These are phyloP conservation scores for Morone chrysops DNA, from an alignment of 2,113 vertebrate genomes.

Conservation along the genomic window DNA sequence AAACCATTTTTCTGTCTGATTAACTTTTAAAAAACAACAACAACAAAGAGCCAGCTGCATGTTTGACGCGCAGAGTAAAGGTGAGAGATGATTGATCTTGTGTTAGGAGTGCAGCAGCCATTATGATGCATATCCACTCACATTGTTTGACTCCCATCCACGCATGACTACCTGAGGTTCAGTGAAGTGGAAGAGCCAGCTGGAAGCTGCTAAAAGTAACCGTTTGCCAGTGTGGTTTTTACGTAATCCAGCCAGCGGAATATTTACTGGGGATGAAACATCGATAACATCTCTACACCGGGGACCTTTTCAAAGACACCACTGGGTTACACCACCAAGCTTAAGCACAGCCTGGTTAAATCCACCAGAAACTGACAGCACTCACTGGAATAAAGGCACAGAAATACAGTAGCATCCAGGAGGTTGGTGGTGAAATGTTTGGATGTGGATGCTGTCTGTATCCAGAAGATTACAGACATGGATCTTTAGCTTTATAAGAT, in stretches of 20 bases:
- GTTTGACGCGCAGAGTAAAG: not conserved
- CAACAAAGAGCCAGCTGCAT: not conserved
- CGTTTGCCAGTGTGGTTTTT: not conserved
- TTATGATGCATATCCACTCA: conserved; percentile 42
- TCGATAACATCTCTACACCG: not conserved
- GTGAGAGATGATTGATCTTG: not conserved
- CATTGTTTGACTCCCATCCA: conserved; percentile 2
- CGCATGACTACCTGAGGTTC: conserved; percentile 48
- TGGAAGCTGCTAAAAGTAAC: conserved; percentile 34
- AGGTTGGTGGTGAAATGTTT: no score
- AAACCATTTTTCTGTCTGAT: not conserved
- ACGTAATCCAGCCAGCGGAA: conserved; percentile 30
- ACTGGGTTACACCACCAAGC: not conserved
- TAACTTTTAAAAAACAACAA: not conserved
- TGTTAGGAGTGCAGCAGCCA: conserved; percentile 1
- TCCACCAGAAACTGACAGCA: not conserved
- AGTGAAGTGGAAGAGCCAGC: conserved; percentile 45
- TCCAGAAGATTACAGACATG: no score
- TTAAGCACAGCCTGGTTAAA: not conserved
- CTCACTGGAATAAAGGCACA: no score
- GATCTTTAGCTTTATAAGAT: no score
- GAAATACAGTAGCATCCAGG: no score
- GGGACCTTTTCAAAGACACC: not conserved
- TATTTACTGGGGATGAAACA: conserved; percentile 15
- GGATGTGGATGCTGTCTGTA: no score